Conservation (phyloP, 1,140 invertebrate species). For the Calephelis virginiensis region DNA sequence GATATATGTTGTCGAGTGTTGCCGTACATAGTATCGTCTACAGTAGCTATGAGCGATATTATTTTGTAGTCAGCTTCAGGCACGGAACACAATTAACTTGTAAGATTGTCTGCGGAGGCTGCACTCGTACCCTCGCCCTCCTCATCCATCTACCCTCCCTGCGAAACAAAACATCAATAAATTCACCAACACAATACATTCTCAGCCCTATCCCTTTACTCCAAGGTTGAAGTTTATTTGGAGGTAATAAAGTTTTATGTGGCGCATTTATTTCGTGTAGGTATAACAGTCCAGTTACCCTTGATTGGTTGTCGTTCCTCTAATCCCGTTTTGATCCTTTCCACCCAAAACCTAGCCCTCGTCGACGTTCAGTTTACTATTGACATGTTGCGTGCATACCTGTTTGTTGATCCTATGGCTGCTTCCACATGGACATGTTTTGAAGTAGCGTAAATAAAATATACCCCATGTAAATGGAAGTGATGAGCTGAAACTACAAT, state of each 20-base stretch:
- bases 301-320: conserved; percentile 80
- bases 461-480: too few relatives aligned
- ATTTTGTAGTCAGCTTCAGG: conserved; percentile 72
- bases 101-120: conserved; percentile 77
- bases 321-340: conserved; percentile 79
- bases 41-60: conserved; percentile 53
- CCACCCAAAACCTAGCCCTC: conserved; percentile 74
- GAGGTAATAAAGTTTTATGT: conserved; percentile 66
- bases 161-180: conserved; percentile 78
- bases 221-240: conserved; percentile 41
- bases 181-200: conserved; percentile 40
- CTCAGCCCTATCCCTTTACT: conserved; percentile 29
- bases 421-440: too few relatives aligned
- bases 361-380: conserved; percentile 67
- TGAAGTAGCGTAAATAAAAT: too few relatives aligned
- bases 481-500: too few relatives aligned
- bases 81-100: conserved; percentile 78
- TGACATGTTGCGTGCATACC: conserved; percentile 66
- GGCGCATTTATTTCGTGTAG: conserved; percentile 77
- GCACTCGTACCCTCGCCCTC: conserved; percentile 65
- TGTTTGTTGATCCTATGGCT: conserved; percentile 36
- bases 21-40: neutral
- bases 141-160: conserved; percentile 69
- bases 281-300: conserved; percentile 79
- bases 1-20: too few relatives aligned